These are phyloP conservation scores for Cryptotis parvus DNA, from an alignment of 2,113 vertebrate genomes.

Conservation along the genomic window DNA sequence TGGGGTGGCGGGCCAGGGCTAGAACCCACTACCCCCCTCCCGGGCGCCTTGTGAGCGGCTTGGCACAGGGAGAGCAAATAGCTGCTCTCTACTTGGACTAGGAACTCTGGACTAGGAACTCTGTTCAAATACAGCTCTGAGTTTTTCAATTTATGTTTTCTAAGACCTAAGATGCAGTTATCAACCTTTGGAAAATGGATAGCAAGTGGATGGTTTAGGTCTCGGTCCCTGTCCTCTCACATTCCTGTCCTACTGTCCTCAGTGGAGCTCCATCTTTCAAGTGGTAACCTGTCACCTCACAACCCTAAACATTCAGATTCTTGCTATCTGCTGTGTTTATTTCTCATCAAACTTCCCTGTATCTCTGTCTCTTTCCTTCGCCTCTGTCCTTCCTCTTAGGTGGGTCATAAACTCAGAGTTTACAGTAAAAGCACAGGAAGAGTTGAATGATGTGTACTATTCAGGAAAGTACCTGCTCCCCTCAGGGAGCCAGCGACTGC, in stretches of 20 bases:
- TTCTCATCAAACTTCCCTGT: slow-evolving; percentile 24
- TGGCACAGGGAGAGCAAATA: no score
- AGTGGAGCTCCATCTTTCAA: background rate
- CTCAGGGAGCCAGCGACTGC: slow-evolving; percentile 52
- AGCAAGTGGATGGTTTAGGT: background rate
- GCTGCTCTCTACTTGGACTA: no score
- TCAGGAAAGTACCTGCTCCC: slow-evolving; percentile 87
- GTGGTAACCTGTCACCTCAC: background rate
- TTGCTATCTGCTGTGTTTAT: background rate
- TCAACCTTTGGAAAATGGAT: background rate
- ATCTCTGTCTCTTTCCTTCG: slow-evolving; percentile 60
- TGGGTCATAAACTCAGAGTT: slow-evolving; percentile 77
- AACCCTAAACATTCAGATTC: background rate
- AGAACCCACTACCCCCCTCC: no score
- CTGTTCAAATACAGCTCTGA: no score
- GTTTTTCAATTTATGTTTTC: background rate
- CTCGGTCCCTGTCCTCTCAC: background rate
- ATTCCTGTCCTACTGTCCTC: background rate
- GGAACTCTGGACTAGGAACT: background rate
- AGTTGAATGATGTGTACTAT: slow-evolving; percentile 84
- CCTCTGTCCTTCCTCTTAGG: slow-evolving; percentile 79
- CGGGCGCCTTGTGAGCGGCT: no score
- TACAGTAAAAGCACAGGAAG: slow-evolving; percentile 90
- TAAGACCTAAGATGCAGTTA: background rate
- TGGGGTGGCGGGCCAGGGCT: no score